Evolutionary conservation across 2,888 invertebrate genomes (phyloP).

Genomic region (Phengaris alcon): DNA sequence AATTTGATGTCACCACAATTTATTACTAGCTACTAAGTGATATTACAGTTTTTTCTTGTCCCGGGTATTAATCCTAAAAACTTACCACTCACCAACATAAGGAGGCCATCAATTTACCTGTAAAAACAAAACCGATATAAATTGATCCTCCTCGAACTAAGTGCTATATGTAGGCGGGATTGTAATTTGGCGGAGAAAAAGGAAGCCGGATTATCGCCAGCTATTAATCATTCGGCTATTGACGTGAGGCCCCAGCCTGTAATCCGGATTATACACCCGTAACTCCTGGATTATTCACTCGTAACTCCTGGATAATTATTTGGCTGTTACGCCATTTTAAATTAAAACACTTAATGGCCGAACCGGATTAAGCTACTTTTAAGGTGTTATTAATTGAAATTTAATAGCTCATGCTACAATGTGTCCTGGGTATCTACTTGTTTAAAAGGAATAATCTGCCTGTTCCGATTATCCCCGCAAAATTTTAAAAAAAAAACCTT

Average conservation of each 20-base stretch:
- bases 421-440: neutral
- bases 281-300: slow-evolving; percentile 46
- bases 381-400: neutral
- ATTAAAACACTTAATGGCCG: neutral
- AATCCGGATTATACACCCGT: slow-evolving; percentile 50
- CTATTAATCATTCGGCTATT: slow-evolving; percentile 65
- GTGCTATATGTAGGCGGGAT: slow-evolving; percentile 31
- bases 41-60: too few relatives aligned
- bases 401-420: neutral
- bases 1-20: too few relatives aligned
- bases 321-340: slow-evolving; percentile 31
- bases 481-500: too few relatives aligned
- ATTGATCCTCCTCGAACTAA: neutral
- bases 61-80: too few relatives aligned
- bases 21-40: too few relatives aligned
- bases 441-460: neutral
- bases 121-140: slow-evolving; percentile 20
- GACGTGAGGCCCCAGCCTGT: slow-evolving; percentile 48
- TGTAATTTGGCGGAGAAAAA: slow-evolving; percentile 46
- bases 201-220: slow-evolving; percentile 55
- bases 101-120: slow-evolving; percentile 12
- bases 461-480: too few relatives aligned
- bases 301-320: slow-evolving; percentile 42
- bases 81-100: neutral
- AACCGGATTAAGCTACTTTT: neutral